phyloP scores from a whole-genome alignment of 2,888 invertebrate species.

The Hydrotaea diabolus region DNA sequence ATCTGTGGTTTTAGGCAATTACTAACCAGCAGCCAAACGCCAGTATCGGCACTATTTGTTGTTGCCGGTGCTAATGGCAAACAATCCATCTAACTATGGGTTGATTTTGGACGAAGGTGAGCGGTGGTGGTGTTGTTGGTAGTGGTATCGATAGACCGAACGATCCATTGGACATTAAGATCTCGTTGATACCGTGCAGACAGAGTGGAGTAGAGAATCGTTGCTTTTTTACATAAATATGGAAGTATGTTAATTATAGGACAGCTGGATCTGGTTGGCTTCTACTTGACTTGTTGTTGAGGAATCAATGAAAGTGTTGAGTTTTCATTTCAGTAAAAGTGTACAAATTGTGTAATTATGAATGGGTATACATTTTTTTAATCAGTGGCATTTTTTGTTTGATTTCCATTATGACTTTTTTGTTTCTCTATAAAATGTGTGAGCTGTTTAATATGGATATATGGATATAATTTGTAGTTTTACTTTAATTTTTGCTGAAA shows the following conservation, averaged over 20 bases:
- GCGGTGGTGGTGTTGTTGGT: neutral
- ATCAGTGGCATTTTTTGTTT: neutral
- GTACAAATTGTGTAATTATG: conserved; percentile 5
- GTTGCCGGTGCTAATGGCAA: neutral
- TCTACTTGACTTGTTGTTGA: neutral
- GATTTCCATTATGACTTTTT: neutral
- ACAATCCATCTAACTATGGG: neutral
- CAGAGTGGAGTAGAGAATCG: neutral
- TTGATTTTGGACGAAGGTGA: too few species aligned
- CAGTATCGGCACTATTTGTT: neutral
- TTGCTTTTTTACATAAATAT: neutral
- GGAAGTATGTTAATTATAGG: conserved; percentile 21
- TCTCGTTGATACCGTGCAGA: too few species aligned
- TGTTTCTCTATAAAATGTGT: too few species aligned
- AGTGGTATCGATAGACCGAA: neutral
- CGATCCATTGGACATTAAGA: too few species aligned
- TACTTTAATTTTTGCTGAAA: neutral
- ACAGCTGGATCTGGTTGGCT: too few species aligned
- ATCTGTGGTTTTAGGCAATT: conserved; percentile 55
- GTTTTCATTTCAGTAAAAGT: conserved; percentile 6
- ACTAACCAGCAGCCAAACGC: conserved; percentile 20
- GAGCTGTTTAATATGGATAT: neutral
- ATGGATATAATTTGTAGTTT: neutral
- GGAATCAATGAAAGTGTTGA: neutral
- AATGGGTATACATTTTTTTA: neutral